These are phyloP conservation scores for Grallaria varia DNA, from an alignment of 2,113 vertebrate genomes.

Conservation along the genomic window DNA sequence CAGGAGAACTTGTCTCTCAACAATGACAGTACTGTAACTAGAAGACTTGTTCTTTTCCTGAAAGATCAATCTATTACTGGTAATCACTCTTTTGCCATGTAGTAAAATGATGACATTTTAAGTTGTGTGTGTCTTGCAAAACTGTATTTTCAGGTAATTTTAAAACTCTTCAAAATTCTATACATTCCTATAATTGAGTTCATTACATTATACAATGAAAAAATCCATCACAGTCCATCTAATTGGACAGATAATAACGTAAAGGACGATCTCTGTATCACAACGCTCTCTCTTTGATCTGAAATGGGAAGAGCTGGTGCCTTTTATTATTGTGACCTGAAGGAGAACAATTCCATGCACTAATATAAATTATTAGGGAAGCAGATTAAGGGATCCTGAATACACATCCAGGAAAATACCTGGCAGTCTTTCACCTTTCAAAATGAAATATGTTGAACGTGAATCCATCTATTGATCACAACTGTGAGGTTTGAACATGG, in stretches of 20 bases:
- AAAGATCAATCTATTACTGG: neutral
- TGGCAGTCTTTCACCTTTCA: neutral
- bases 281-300: neutral
- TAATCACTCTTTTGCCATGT: neutral
- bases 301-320: neutral
- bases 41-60: neutral
- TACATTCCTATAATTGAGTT: neutral
- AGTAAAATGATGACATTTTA: neutral
- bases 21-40: neutral
- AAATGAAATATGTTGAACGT: neutral
- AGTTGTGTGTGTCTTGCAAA: neutral
- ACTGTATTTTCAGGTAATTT: neutral
- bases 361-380: neutral
- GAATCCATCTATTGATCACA: neutral
- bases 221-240: neutral
- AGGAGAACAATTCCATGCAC: neutral
- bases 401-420: neutral
- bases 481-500: neutral
- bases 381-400: neutral
- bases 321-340: accelerated
- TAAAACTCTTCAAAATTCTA: neutral
- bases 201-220: neutral
- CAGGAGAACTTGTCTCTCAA: neutral
- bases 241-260: neutral
- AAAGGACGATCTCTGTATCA: neutral